Evolutionary conservation across 2,888 invertebrate genomes (phyloP).

Genomic region (Drosophila peninsularis): DNA sequence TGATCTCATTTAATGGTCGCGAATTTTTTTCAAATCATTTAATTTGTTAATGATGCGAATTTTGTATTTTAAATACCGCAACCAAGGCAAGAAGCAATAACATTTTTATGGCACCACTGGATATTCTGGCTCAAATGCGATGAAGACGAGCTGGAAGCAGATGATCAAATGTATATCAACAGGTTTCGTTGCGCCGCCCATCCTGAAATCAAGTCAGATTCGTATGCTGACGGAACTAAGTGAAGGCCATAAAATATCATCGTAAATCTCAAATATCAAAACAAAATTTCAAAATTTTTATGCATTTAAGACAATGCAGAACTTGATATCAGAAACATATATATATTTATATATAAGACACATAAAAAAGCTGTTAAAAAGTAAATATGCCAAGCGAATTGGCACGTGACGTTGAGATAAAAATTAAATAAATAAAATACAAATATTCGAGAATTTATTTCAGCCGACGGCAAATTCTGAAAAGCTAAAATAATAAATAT

Average conservation of each 20-base stretch:
- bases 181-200: slow-evolving; percentile 29
- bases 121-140: background rate
- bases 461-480: slow-evolving; percentile 32
- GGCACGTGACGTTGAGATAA: slow-evolving; percentile 1
- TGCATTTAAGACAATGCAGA: slow-evolving; percentile 15
- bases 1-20: slow-evolving; percentile 24
- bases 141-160: background rate
- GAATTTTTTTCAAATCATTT: slow-evolving; percentile 38
- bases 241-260: slow-evolving; percentile 47
- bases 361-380: slow-evolving; percentile 11
- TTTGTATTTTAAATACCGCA: slow-evolving; percentile 39
- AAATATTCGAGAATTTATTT: no score
- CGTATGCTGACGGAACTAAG: slow-evolving; percentile 39
- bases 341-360: background rate
- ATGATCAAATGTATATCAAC: slow-evolving; percentile 7
- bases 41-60: slow-evolving; percentile 54
- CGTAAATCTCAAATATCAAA: slow-evolving; percentile 57
- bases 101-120: slow-evolving; percentile 23
- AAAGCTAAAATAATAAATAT: background rate
- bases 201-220: slow-evolving; percentile 26
- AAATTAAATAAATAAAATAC: background rate
- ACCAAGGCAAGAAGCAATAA: background rate
- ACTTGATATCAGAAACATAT: slow-evolving; percentile 17
- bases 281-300: slow-evolving; percentile 27
- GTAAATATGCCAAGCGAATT: slow-evolving; percentile 14